Conservation (phyloP, 2,888 invertebrate genomes). For the Melanostoma mellinum region DNA sequence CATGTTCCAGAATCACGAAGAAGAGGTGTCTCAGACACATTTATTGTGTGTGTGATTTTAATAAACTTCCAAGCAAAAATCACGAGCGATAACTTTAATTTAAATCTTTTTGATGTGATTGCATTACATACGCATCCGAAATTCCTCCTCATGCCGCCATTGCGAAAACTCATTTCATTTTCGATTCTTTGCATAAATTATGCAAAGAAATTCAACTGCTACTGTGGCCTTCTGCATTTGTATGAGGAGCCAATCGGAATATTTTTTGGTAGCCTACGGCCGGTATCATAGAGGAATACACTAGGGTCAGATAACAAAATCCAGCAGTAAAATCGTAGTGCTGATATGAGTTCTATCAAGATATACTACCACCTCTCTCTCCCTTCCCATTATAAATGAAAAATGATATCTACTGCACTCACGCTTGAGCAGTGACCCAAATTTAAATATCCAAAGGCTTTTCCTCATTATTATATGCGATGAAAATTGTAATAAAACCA, state of each 20-base stretch:
- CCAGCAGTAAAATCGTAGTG: background rate
- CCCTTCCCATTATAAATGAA: background rate
- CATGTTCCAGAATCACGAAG: too few relatives aligned
- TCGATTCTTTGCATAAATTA: constrained; percentile 5
- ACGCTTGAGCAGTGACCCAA: constrained; percentile 32
- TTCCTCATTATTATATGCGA: background rate
- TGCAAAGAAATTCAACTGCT: background rate
- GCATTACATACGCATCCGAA: background rate
- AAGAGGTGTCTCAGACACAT: too few relatives aligned
- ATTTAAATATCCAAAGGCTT: constrained; percentile 15
- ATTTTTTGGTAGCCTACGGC: background rate
- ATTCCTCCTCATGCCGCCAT: background rate
- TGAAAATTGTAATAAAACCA: constrained; percentile 15
- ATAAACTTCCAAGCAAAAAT: background rate
- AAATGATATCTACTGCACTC: background rate
- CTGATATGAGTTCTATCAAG: background rate
- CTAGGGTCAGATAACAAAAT: background rate
- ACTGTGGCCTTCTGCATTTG: constrained; percentile 6
- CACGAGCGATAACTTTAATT: background rate
- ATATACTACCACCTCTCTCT: too few relatives aligned
- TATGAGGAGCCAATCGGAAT: background rate
- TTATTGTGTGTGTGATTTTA: too few relatives aligned
- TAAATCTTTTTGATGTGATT: constrained; percentile 7
- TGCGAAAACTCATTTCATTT: background rate
- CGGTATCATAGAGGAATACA: background rate